Conservation (phyloP, 92 coral and sea anemone species). For the Anthopleura xanthogrammica region DNA sequence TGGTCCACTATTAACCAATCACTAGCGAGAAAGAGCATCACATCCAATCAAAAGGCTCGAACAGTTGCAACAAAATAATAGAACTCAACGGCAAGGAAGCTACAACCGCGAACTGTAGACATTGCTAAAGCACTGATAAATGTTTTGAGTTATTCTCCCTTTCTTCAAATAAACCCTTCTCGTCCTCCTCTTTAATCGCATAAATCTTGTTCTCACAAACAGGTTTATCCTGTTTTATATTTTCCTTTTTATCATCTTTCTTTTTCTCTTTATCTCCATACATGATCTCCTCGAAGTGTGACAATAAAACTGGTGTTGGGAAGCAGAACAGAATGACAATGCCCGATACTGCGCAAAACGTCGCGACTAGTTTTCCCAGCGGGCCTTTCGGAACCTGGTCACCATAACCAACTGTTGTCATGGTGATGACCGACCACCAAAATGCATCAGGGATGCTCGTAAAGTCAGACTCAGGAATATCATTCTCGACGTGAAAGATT, state of each 20-base stretch:
- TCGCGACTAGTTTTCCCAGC: conserved; percentile 76
- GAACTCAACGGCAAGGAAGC: neutral
- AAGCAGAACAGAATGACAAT: conserved; percentile 84
- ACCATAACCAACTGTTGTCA: conserved; percentile 97
- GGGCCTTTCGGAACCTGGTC: conserved; percentile 94
- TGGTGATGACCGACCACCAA: conserved; percentile 92
- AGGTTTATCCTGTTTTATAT: neutral
- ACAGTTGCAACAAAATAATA: no score
- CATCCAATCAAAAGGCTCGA: no score
- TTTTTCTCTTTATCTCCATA: conserved; percentile 44
- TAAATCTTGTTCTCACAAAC: neutral
- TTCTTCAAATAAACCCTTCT: neutral
- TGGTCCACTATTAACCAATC: no score
- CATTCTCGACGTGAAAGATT: conserved; percentile 74
- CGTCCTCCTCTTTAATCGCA: neutral
- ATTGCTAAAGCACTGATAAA: neutral
- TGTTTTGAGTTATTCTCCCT: neutral
- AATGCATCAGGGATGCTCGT: conserved; percentile 92
- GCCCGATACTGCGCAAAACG: conserved; percentile 85
- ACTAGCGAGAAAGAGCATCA: no score
- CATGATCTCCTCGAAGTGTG: conserved; percentile 83
- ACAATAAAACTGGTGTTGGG: conserved; percentile 86
- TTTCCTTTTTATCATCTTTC: conserved; percentile 22
- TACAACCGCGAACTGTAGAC: neutral
- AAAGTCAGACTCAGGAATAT: conserved; percentile 64